phyloP scores from a whole-genome alignment of 1,140 invertebrate species.

The Ectropis grisescens region DNA sequence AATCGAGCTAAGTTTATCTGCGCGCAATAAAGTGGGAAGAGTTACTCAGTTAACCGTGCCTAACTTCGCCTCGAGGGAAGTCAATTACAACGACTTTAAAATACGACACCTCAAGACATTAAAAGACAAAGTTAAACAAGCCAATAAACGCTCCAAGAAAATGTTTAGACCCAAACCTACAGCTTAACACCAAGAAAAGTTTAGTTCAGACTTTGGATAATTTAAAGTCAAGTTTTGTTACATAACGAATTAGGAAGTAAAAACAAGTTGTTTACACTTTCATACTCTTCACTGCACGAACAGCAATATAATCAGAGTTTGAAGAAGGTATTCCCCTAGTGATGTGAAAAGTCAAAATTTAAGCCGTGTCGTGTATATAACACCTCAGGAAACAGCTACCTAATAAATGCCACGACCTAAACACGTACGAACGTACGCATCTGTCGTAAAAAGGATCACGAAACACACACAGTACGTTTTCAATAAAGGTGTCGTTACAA shows the following conservation, averaged over 20 bases:
- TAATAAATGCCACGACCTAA: conserved; percentile 7
- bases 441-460: conserved; percentile 15
- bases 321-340: too few relatives aligned
- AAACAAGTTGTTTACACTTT: too few relatives aligned
- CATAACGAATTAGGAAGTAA: too few relatives aligned
- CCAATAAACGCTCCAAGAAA: conserved; percentile 9
- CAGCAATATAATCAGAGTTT: too few relatives aligned
- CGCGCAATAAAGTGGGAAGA: too few relatives aligned
- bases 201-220: conserved; percentile 6
- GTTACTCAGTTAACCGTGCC: too few relatives aligned
- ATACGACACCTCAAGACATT: conserved; percentile 15
- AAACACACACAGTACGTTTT: conserved; percentile 21
- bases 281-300: too few relatives aligned
- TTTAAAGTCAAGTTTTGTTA: too few relatives aligned
- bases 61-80: conserved; percentile 2
- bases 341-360: too few relatives aligned
- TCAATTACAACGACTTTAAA: conserved; percentile 13
- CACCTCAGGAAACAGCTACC: too few relatives aligned
- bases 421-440: conserved; percentile 7
- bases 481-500: conserved; percentile 37
- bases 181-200: conserved; percentile 9
- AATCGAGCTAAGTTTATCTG: too few relatives aligned
- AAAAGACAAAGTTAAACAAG: conserved; percentile 12
- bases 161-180: conserved; percentile 2
- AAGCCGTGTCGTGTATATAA: too few relatives aligned